A percentile compares a stretch with the other conserved stretches of the same genome.
Conservation (phyloP, 2,113 vertebrate species). For the Pungitius pungitius region DNA sequence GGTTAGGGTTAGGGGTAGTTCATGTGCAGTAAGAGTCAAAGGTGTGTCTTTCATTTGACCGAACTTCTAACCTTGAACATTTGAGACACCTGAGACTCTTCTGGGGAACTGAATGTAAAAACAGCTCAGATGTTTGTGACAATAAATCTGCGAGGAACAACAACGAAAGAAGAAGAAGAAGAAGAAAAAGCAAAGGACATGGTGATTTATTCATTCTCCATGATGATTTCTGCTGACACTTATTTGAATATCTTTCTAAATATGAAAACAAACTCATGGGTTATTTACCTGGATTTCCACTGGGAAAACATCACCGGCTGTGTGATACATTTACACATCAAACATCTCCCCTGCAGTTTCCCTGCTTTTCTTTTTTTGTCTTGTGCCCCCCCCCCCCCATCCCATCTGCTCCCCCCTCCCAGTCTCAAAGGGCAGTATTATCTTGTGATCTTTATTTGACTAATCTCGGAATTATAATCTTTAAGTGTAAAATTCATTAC, state of each 20-base stretch:
- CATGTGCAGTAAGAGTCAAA: no score
- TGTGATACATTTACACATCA: slow-evolving; percentile 76
- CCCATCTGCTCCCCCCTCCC: slow-evolving; percentile 31
- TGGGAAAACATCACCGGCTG: slow-evolving; percentile 65
- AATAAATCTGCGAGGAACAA: slow-evolving; percentile 46
- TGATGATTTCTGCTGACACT: slow-evolving; percentile 52
- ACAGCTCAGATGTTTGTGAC: slow-evolving; percentile 40
- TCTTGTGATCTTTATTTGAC: slow-evolving; percentile 11
- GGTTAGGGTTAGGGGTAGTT: no score
- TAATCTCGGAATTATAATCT: slow-evolving; percentile 16
- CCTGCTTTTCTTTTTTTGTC: slow-evolving; percentile 7
- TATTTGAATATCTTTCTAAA: slow-evolving; percentile 68
- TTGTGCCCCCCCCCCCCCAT: slow-evolving; percentile 20
- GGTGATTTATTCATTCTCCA: slow-evolving; percentile 14
- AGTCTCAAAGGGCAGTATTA: slow-evolving; percentile 17
- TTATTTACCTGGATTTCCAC: slow-evolving; percentile 73
- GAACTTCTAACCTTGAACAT: background rate
- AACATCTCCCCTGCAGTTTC: slow-evolving; percentile 51
- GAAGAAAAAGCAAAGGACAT: slow-evolving; percentile 8
- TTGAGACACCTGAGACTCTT: slow-evolving; percentile 28
- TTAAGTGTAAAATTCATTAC: slow-evolving; percentile 6
- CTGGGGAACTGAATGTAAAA: slow-evolving; percentile 27
- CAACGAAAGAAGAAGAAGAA: slow-evolving; percentile 17
- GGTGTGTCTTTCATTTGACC: slow-evolving; percentile 14
- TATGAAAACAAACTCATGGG: slow-evolving; percentile 53